Base-by-base conservation (phyloP, 92 coral and sea anemone species). In the Zoanthus solanderi region DNA sequence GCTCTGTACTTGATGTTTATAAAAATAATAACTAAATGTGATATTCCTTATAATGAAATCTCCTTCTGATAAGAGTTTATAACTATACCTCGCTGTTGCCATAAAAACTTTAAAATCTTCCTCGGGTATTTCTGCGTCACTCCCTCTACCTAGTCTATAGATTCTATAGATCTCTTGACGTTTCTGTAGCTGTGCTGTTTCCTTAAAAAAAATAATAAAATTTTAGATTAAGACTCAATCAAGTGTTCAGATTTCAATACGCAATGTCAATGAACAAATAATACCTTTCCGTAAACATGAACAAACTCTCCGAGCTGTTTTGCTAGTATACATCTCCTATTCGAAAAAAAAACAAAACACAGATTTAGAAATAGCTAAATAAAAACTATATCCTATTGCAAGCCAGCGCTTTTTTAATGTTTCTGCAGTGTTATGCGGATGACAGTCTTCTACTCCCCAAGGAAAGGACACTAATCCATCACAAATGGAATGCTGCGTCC, bases 231-330 rank as follows among this genome's bases (percentile, higher is more conserved):
- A 58, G 54, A 10, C 12, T 50, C 8, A 50, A 50, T 50, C 54
- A 50, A 7, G 54, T 6, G 54, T 50, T 50, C 4, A 0, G 12
- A 7, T 2, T 50, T 34, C 42, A 34, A 50, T 10, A 6, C 54
- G 9, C 54, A 50, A 50, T 50, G 54, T 50, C 54, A 63, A 63
- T 31, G 67, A 45, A 9, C 65, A 2, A 11, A 53, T 48, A 18
- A 8, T 83, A 96, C 98, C 98, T 93, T 95, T 78, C 98, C 98
- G 86, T 96, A 96, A 42, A 96, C 89, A 84, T 92, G 96, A 48
- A 96, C 98, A 65, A 96, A 96, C 89, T 96, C 98, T 72, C 98
- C 98, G 5, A 96, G 88, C 83, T 96, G 98, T 18, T 96, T 95
- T 13, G 98, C 98, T 28, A 96, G 92, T 74, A 96, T 95, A 31